These are phyloP conservation scores for Choreutis nemorana DNA, from an alignment of 2,888 invertebrate species.

Conservation along the genomic window DNA sequence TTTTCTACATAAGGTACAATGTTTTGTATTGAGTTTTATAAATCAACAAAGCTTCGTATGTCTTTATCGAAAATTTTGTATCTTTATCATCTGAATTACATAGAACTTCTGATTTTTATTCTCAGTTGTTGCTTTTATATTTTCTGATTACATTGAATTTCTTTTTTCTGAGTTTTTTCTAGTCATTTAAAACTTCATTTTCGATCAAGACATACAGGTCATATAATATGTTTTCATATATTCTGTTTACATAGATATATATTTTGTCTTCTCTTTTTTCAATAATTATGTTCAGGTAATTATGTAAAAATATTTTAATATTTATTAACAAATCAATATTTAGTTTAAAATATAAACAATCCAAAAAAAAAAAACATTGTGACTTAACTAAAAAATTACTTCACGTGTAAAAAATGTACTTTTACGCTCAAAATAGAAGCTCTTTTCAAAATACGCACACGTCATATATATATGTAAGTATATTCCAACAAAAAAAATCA, in stretches of 20 bases:
- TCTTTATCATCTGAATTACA: not conserved
- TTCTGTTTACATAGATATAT: conserved; percentile 52
- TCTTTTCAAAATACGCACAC: conserved; percentile 26
- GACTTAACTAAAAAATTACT: too few relatives aligned
- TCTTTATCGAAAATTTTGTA: conserved; percentile 25
- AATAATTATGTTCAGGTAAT: conserved; percentile 54
- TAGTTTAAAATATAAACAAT: conserved; percentile 47
- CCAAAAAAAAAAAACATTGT: conserved; percentile 59
- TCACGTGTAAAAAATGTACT: conserved; percentile 38
- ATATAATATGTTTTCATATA: conserved; percentile 56
- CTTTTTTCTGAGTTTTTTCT: too few relatives aligned
- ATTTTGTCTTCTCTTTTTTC: conserved; percentile 44
- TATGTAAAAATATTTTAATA: conserved; percentile 63
- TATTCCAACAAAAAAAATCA: conserved; percentile 4
- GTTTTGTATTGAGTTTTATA: conserved; percentile 49
- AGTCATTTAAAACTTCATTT: conserved; percentile 1
- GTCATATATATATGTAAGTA: conserved; percentile 11
- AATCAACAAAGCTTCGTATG: conserved; percentile 52
- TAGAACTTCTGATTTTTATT: too few relatives aligned
- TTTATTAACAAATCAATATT: conserved; percentile 56
- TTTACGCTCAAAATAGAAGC: conserved; percentile 48
- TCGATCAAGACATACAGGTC: conserved; percentile 36
- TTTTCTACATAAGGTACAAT: conserved; percentile 57
- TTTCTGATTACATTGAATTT: too few relatives aligned
- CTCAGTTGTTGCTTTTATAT: too few relatives aligned